These are phyloP conservation scores for Sclerurus mexicanus DNA, from an alignment of 2,113 vertebrate genomes.

Conservation along the genomic window DNA sequence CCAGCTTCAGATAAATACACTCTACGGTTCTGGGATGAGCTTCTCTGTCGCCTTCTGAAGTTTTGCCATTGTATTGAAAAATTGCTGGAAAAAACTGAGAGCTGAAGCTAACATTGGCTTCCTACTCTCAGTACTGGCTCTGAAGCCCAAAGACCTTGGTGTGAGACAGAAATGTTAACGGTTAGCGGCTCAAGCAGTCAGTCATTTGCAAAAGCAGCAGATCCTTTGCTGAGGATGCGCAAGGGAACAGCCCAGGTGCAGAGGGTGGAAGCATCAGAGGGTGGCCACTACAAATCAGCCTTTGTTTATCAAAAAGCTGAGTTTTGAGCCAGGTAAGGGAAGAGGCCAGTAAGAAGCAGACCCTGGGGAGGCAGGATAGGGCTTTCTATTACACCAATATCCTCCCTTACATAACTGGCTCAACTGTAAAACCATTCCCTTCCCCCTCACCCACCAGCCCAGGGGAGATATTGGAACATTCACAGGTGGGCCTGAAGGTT, in stretches of 20 bases:
- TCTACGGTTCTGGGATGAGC: conserved; percentile 59
- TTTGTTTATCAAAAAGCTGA: background rate
- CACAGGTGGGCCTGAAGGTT: background rate
- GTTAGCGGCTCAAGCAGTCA: background rate
- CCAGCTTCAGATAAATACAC: background rate
- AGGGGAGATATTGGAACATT: background rate
- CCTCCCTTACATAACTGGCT: background rate
- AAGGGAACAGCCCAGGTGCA: background rate
- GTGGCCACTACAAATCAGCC: background rate
- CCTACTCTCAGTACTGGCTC: too few species aligned
- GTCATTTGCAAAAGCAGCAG: background rate
- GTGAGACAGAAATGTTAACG: background rate
- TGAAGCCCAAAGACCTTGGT: background rate
- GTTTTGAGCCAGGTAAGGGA: background rate
- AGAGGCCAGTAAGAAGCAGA: background rate
- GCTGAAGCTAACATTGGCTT: background rate
- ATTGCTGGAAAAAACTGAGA: conserved; percentile 77
- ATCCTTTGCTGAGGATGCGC: background rate
- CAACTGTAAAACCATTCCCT: background rate
- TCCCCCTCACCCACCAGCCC: too few species aligned
- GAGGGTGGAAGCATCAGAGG: background rate
- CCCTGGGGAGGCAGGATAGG: background rate
- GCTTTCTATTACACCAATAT: background rate
- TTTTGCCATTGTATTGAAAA: conserved; percentile 68
- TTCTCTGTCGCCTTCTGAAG: conserved; percentile 69